Evolutionary conservation across 2,888 invertebrate species (phyloP).

Genomic region (Machimus atricapillus): DNA sequence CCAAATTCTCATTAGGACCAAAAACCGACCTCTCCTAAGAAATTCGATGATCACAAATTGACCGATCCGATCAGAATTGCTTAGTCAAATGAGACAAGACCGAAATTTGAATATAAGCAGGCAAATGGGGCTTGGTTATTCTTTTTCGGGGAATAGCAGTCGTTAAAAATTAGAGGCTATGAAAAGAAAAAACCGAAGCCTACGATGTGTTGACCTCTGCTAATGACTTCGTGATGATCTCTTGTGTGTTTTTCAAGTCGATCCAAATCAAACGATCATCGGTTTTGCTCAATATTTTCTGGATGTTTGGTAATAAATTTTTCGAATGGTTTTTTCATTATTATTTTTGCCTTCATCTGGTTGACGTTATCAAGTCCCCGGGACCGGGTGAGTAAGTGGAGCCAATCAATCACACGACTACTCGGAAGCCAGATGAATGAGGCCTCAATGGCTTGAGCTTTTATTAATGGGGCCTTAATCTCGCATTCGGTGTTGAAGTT

Average conservation of each 20-base stretch:
- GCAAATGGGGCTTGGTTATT: neutral
- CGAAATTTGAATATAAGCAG: neutral
- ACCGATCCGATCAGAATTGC: neutral
- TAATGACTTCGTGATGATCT: constrained; percentile 36
- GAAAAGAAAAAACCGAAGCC: neutral
- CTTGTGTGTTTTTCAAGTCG: constrained; percentile 11
- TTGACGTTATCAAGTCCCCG: neutral
- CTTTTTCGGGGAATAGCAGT: neutral
- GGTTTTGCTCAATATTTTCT: neutral
- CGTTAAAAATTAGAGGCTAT: constrained; percentile 1
- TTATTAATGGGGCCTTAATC: neutral
- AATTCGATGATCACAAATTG: constrained; percentile 4
- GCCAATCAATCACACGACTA: neutral
- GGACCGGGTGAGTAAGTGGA: neutral
- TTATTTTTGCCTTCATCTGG: neutral
- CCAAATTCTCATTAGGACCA: neutral
- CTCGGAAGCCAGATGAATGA: neutral
- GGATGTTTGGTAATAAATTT: neutral
- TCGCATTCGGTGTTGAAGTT: neutral
- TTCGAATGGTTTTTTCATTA: neutral
- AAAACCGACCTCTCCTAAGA: neutral
- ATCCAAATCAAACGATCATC: constrained; percentile 31
- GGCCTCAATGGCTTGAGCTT: neutral
- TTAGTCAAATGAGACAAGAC: constrained; percentile 8
- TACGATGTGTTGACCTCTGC: constrained; percentile 18